These are phyloP conservation scores for Ectropis grisescens DNA, from an alignment of 1,140 invertebrate species.

Conservation along the genomic window DNA sequence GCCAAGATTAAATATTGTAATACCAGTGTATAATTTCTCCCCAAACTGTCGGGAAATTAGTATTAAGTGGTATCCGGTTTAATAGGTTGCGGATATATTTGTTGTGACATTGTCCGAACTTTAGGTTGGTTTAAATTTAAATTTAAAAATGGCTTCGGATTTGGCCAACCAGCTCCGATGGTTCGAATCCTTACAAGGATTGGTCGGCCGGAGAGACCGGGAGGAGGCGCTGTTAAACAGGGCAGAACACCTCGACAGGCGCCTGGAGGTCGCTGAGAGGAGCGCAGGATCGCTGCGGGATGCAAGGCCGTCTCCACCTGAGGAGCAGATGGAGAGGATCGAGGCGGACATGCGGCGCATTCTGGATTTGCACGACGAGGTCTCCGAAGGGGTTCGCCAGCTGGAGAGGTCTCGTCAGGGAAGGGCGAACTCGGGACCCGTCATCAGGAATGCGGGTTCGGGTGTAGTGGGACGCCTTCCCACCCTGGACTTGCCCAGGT, in stretches of 20 bases:
- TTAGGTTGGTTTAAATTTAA: no score
- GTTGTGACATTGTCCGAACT: no score
- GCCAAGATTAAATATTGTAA: no score
- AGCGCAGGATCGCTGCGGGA: neutral
- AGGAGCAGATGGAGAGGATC: neutral
- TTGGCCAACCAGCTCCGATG: no score
- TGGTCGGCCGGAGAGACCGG: neutral
- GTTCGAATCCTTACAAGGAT: neutral
- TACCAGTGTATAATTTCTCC: no score
- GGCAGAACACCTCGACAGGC: neutral
- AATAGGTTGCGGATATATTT: no score
- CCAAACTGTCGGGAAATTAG: no score
- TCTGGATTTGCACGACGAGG: neutral
- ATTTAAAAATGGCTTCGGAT: constrained; percentile 2
- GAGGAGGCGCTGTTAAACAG: neutral
- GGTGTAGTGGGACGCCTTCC: neutral
- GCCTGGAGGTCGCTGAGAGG: neutral
- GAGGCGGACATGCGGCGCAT: neutral
- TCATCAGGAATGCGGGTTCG: neutral
- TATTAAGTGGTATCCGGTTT: no score
- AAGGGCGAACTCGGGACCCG: neutral
- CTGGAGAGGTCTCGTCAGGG: no score
- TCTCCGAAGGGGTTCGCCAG: no score
- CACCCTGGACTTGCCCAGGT: neutral
- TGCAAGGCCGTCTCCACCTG: neutral